These are phyloP conservation scores for Ctenoplectra terminalis DNA, from an alignment of 1,140 invertebrate genomes.

Conservation along the genomic window DNA sequence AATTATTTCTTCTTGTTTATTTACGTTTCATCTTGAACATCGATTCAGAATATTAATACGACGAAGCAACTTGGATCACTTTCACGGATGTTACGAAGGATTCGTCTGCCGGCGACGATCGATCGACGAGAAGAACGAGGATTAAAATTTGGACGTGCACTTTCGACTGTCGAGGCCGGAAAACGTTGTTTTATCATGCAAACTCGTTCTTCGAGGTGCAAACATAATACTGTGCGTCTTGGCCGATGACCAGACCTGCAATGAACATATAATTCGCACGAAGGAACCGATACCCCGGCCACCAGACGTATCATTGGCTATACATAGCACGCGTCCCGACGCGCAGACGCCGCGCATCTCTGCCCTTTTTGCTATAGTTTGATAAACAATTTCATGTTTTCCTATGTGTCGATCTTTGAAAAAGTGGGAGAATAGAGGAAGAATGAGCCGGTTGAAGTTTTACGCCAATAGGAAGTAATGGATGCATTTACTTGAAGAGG, in stretches of 20 bases:
- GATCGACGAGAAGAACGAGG: background rate
- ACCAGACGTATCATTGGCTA: slow-evolving; percentile 62
- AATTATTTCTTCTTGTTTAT: too few relatives aligned
- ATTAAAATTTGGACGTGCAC: background rate
- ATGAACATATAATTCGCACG: slow-evolving; percentile 72
- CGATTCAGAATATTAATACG: too few relatives aligned
- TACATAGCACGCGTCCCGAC: slow-evolving; percentile 66
- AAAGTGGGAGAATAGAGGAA: background rate
- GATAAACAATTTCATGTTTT: slow-evolving; percentile 42
- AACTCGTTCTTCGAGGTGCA: background rate
- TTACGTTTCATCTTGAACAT: background rate
- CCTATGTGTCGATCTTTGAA: background rate
- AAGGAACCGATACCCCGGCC: slow-evolving; percentile 65
- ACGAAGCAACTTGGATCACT: background rate
- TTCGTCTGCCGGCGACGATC: too few relatives aligned
- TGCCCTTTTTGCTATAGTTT: slow-evolving; percentile 40
- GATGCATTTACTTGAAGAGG: too few relatives aligned
- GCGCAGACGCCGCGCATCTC: slow-evolving; percentile 66
- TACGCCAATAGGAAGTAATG: background rate
- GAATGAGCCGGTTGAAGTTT: too few relatives aligned
- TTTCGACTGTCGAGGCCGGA: too few relatives aligned
- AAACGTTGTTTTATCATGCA: background rate
- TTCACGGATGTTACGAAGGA: background rate
- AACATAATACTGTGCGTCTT: slow-evolving; percentile 51
- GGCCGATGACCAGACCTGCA: slow-evolving; percentile 66